phyloP scores from a whole-genome alignment of 1,140 invertebrate genomes.

The Macrotrachela quadricornifera region DNA sequence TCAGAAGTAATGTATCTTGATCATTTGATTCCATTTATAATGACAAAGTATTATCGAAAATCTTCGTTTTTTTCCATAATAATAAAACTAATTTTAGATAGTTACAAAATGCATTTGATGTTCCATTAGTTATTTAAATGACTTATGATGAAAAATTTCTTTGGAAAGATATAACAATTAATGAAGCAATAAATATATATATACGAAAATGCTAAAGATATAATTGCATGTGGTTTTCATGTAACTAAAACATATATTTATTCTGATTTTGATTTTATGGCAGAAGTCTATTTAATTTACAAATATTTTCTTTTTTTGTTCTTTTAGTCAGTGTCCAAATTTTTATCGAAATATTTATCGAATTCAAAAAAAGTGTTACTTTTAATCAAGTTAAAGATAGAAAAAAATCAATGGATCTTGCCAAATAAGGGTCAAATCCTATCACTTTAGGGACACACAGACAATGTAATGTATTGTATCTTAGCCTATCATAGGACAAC shows the following conservation, averaged over 20 bases:
- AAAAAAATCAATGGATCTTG: too few relatives aligned
- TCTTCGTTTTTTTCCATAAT: too few relatives aligned
- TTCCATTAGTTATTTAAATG: constrained; percentile 80
- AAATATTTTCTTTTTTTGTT: constrained; percentile 10
- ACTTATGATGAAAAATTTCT: constrained; percentile 96
- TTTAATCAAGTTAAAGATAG: constrained; percentile 5
- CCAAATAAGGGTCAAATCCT: too few relatives aligned
- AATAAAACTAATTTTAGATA: constrained; percentile 42
- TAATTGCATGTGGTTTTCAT: constrained; percentile 93
- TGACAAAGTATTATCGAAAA: constrained; percentile 48
- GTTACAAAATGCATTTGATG: constrained; percentile 90
- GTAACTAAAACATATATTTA: constrained; percentile 90
- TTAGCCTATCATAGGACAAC: too few relatives aligned
- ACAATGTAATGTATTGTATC: too few relatives aligned
- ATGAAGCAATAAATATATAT: constrained; percentile 65
- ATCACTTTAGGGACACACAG: too few relatives aligned
- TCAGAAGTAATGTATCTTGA: constrained; percentile 86
- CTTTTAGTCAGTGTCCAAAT: background rate
- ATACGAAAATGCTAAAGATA: constrained; percentile 82
- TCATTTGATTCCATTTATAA: constrained; percentile 87
- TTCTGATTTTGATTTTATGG: constrained; percentile 76
- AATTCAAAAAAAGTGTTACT: constrained; percentile 4
- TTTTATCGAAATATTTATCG: constrained; percentile 7
- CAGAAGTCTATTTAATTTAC: constrained; percentile 35
- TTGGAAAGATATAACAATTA: constrained; percentile 81